These are phyloP conservation scores for Mythimna loreyi DNA, from an alignment of 2,888 invertebrate genomes.

Conservation along the genomic window DNA sequence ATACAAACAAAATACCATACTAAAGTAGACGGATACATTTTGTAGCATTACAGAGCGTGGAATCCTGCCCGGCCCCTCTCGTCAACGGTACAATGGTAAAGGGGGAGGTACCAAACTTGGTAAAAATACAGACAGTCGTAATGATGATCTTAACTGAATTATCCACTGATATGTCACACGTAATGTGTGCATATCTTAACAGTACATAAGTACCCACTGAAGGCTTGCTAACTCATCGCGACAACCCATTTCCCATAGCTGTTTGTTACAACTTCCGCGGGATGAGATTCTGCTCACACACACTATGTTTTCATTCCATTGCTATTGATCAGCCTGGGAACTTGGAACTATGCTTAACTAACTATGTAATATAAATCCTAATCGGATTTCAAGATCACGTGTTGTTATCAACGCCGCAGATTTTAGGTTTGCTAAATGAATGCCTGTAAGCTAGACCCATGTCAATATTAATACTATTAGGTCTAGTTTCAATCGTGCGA, in stretches of 20 bases:
- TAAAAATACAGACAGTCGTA: conserved; percentile 17
- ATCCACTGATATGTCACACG: conserved; percentile 13
- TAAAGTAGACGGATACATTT: conserved; percentile 16
- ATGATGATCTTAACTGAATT: conserved; percentile 13
- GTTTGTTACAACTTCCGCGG: conserved; percentile 32
- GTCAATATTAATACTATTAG: not conserved
- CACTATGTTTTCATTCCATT: conserved; percentile 41
- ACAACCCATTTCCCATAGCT: conserved; percentile 40
- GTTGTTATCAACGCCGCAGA: conserved; percentile 1
- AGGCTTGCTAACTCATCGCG: conserved; percentile 26
- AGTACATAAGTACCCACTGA: conserved; percentile 20
- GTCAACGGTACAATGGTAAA: conserved; percentile 16
- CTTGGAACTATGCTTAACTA: conserved; percentile 23
- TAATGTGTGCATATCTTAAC: conserved; percentile 15
- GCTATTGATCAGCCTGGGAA: conserved; percentile 39
- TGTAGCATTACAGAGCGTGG: conserved; percentile 7
- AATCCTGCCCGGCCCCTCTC: conserved; percentile 21
- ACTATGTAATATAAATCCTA: conserved; percentile 11
- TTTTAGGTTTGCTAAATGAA: not conserved
- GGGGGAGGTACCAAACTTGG: conserved; percentile 13
- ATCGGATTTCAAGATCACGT: conserved; percentile 31
- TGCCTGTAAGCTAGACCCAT: not conserved
- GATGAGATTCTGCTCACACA: conserved; percentile 34
- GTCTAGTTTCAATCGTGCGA: not conserved
- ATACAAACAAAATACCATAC: conserved; percentile 9